phyloP scores from a whole-genome alignment of 2,113 vertebrate genomes.

The Sylvilagus bachmani region DNA sequence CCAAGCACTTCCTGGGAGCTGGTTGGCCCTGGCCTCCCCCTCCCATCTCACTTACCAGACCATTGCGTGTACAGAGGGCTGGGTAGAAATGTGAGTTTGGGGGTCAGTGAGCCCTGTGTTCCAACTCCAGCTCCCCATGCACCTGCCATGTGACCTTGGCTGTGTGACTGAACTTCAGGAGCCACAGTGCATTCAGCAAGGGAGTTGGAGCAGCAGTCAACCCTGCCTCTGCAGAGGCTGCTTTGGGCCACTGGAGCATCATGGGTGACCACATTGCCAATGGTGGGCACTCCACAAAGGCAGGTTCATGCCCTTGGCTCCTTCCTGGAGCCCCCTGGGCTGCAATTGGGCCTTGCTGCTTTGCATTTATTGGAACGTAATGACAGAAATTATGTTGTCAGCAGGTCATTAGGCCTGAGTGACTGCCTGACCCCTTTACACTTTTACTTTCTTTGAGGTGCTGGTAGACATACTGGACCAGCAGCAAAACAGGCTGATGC shows the following conservation, averaged over 20 bases:
- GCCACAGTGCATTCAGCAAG: not conserved
- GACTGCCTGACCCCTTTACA: not conserved
- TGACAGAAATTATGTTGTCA: not conserved
- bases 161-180: not conserved
- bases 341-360: not conserved
- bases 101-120: not conserved
- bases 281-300: not conserved
- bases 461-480: not conserved
- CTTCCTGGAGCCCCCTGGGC: accelerated
- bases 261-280: not conserved
- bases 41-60: not conserved
- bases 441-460: not conserved
- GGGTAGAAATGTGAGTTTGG: not conserved
- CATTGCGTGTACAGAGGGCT: not conserved
- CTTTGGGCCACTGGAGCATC: not conserved
- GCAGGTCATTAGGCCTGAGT: not conserved
- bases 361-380: not conserved
- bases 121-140: not conserved
- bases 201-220: not conserved
- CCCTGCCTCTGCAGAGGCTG: not conserved
- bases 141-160: not conserved
- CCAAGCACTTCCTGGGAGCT: too few relatives aligned
- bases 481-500: not conserved
- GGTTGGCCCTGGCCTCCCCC: too few relatives aligned
- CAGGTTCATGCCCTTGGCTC: not conserved